phyloP scores from a whole-genome alignment of 2,888 invertebrate genomes.

The Dorcus hopei region DNA sequence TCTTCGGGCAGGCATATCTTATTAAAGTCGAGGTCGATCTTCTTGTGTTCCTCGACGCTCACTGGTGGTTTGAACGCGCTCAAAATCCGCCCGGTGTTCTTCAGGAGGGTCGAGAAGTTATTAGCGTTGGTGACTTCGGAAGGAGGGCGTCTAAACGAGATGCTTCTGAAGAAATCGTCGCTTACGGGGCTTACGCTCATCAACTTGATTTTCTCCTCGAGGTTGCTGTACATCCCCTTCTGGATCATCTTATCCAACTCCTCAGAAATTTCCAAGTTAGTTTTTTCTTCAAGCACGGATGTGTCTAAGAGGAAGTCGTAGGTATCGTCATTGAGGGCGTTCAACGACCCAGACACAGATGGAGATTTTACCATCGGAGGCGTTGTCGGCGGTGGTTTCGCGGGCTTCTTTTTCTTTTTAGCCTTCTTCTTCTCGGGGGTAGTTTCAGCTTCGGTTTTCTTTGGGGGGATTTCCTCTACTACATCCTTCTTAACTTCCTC shows the following conservation, averaged over 20 bases:
- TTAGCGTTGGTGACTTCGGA: conserved; percentile 33
- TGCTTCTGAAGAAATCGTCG: conserved; percentile 42
- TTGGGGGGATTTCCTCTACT: conserved; percentile 17
- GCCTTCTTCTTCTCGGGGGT: conserved; percentile 23
- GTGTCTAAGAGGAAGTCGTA: conserved; percentile 40
- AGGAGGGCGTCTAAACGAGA: conserved; percentile 28
- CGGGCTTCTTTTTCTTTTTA: conserved; percentile 35
- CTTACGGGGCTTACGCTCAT: conserved; percentile 34
- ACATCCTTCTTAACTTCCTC: neutral
- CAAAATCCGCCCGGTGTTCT: conserved; percentile 9
- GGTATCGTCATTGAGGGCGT: conserved; percentile 35
- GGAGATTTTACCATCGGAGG: conserved; percentile 11
- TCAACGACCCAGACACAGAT: conserved; percentile 28
- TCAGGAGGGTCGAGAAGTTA: conserved; percentile 31
- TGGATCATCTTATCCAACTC: conserved; percentile 48
- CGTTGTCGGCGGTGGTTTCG: conserved; percentile 5
- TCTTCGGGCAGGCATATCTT: conserved; percentile 21
- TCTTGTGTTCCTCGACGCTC: conserved; percentile 3
- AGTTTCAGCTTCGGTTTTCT: conserved; percentile 1
- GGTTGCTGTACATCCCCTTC: conserved; percentile 44
- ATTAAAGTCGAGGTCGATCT: conserved; percentile 19
- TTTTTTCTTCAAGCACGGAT: conserved; percentile 36
- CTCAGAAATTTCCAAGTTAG: conserved; percentile 45
- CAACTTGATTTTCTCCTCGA: conserved; percentile 45
- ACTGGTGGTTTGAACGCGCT: conserved; percentile 1